Evolutionary conservation across 2,888 invertebrate genomes (phyloP), one percentile per base, ranked within the genome.

Genomic region (Aphodius granarius): DNA sequence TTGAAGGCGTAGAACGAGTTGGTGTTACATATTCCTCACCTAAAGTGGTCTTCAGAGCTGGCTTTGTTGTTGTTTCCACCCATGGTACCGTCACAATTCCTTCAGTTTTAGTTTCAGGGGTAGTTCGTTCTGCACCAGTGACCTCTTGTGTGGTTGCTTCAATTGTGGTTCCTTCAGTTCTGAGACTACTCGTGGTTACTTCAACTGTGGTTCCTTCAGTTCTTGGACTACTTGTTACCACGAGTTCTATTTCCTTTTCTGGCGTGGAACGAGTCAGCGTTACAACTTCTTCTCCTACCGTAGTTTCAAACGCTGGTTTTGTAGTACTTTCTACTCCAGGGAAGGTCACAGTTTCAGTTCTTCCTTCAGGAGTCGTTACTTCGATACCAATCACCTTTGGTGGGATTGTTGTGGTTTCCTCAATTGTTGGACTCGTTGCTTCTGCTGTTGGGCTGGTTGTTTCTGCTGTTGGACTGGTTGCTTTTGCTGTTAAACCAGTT

Each of bases 401-500:
- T 43, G 43, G 6, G 4, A 13, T 43, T 43, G 13, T 66, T 23
- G 62, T 22, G 13, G 70, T 16, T 74, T 62, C 65, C 71, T 64
- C 21, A 63, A 71, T 22, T 71, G 71, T 19, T 16, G 22, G n/a
- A 71, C 16, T 70, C 1, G 66, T 66, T 21, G 65, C 18, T 18
- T 82, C 81, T 65, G 79, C 80, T 63, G 9, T 22, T 19, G 21
- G 16, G 66, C 78, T 81, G 15, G 80, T 78, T 63, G 82, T 82
- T 13, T 81, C 16, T 20, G 64, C 71, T 63, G 62, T 64, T 13
- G 19, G n/a, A 22, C 2, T 72, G 9, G 13, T 43, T 23, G 75
- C 23, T 22, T 63, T 23, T 22, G 17, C 18, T 22, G 66, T 64
- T 43, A 19, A 43, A n/a, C n/a, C 13, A 43, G 6, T 43, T 43